Evolutionary conservation across 2,888 invertebrate species (phyloP).

Genomic region (Nemotelus pantherinus): DNA sequence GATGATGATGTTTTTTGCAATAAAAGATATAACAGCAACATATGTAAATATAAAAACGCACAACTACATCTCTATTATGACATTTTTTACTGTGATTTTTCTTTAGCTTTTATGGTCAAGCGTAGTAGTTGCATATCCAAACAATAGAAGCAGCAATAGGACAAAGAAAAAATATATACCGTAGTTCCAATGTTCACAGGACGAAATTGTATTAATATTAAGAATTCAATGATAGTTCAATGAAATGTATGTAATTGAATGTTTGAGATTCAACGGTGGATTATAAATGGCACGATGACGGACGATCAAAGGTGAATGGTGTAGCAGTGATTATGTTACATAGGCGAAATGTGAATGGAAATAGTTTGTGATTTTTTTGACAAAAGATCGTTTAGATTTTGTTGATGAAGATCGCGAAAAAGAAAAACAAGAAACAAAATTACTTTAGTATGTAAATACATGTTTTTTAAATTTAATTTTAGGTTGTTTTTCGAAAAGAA

Average conservation of each 20-base stretch:
- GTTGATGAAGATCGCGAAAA: slow-evolving; percentile 32
- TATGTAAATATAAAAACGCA: too few relatives aligned
- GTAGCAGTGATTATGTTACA: background rate
- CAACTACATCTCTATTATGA: too few relatives aligned
- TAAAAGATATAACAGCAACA: too few relatives aligned
- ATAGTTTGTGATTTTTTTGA: slow-evolving; percentile 4
- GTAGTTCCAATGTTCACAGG: too few relatives aligned
- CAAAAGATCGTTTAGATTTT: slow-evolving; percentile 2
- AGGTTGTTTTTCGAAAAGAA: background rate
- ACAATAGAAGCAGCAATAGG: too few relatives aligned
- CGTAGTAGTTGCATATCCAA: too few relatives aligned
- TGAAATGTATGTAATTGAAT: background rate
- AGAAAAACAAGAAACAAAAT: slow-evolving; percentile 22
- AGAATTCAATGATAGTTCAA: background rate
- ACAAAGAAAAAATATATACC: too few relatives aligned
- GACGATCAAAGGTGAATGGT: background rate
- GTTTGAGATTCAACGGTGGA: background rate
- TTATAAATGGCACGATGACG: too few relatives aligned
- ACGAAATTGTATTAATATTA: too few relatives aligned
- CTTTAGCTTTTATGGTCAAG: too few relatives aligned
- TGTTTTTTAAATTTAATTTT: slow-evolving; percentile 3
- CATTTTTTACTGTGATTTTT: too few relatives aligned
- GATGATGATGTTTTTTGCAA: too few relatives aligned
- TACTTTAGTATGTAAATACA: slow-evolving; percentile 16
- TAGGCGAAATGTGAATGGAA: background rate